Evolutionary conservation across 1,140 invertebrate genomes (phyloP).

Genomic region (Acromyrmex echinatior): DNA sequence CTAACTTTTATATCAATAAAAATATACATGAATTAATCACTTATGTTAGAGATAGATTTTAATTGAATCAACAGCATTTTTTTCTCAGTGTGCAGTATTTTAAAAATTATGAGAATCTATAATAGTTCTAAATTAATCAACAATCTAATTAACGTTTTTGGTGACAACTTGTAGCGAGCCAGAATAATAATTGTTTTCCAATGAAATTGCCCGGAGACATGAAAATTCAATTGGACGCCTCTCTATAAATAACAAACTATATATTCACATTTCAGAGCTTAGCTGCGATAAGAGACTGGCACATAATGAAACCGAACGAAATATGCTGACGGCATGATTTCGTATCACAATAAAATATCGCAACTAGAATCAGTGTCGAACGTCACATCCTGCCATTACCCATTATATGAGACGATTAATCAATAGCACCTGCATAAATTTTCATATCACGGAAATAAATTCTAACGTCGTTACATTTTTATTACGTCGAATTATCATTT

Average conservation of each 20-base stretch:
- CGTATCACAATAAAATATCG: slow-evolving; percentile 41
- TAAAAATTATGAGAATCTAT: not conserved
- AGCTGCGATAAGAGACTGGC: slow-evolving; percentile 56
- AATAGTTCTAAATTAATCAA: not conserved
- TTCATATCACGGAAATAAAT: slow-evolving; percentile 39
- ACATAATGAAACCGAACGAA: slow-evolving; percentile 61
- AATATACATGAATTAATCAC: too few relatives aligned
- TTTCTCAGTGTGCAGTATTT: too few relatives aligned
- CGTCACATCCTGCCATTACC: not conserved
- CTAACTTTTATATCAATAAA: too few relatives aligned
- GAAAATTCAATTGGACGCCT: slow-evolving; percentile 27
- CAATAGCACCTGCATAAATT: slow-evolving; percentile 39
- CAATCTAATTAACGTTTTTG: not conserved
- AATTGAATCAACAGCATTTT: too few relatives aligned
- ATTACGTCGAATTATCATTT: slow-evolving; percentile 42
- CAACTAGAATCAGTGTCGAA: not conserved
- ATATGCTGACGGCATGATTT: slow-evolving; percentile 6
- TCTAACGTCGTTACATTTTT: slow-evolving; percentile 42
- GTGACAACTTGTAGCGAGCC: not conserved
- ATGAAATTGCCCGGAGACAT: slow-evolving; percentile 27
- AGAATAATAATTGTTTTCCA: not conserved
- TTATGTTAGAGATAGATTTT: too few relatives aligned
- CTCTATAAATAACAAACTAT: not conserved
- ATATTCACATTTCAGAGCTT: slow-evolving; percentile 25
- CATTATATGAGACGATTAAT: slow-evolving; percentile 27